Base-by-base conservation (phyloP, 2,888 invertebrate genomes). In the Cryptops parisi region DNA sequence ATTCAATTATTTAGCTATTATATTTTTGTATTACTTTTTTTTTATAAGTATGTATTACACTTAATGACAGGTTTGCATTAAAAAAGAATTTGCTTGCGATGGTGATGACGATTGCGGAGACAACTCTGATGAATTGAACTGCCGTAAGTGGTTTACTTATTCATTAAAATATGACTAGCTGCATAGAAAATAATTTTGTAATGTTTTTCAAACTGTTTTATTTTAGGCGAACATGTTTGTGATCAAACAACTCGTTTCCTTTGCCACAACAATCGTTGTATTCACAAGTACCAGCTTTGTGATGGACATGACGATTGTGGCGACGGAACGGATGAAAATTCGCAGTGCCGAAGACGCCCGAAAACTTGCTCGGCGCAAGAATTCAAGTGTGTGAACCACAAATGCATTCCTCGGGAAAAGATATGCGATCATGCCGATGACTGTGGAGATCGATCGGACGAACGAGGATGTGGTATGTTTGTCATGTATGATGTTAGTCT, bases 291-390 rank as follows among this genome's bases (percentile, higher is more conserved):
- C 54, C 69, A 71, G 64, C 62, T 68, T 6, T 96, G 96, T 68
- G 93, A 96, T 69, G 84, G 86, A 26, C 76, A 84, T 19, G 87
- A 91, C 68, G 89, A 94, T 69, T 96, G 94, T 69, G 87, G 88
- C 38, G 93, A 94, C 68, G 90, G 89, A 6, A 86, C 86, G 0
- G 96, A 96, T 69, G 94, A 96, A 70, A 90, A 91, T 69, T 89
- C 70, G 89, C 53, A 91, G 90, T 65, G 79, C 82, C 1, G 74
- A 77, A n/a, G 78, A 81, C 57, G 76, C 60, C 80, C 53, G 3
- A 46, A 57, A 27, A 22, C 58, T n/a, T 72, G 72, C 57, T 0
- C 58, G 9, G 76, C 78, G 60, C 74, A 78, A 4, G 88, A 93
- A 70, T 91, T 83, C 70, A 81, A 83, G 64, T 94, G 94, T 70